Conservation (phyloP, 1,140 invertebrate species). For the Aphaenogaster floridana region DNA sequence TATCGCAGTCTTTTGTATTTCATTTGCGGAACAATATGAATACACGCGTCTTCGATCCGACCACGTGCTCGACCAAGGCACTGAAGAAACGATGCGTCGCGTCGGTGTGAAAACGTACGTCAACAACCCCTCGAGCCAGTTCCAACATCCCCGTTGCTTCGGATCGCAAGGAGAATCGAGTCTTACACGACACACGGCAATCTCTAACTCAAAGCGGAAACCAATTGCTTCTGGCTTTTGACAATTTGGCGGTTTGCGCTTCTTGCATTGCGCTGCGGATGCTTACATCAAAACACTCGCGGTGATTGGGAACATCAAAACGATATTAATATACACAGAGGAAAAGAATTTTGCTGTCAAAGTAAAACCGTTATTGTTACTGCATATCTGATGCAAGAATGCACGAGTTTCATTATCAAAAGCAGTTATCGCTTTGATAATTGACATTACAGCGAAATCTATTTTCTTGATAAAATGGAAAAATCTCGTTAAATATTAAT, state of each 20-base stretch:
- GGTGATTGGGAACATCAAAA: slow-evolving; percentile 13
- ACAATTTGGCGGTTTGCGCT: slow-evolving; percentile 11
- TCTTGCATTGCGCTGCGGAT: slow-evolving; percentile 11
- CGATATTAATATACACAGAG: slow-evolving; percentile 27
- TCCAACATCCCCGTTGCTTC: not conserved
- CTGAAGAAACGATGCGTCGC: slow-evolving; percentile 23
- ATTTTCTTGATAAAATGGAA: not conserved
- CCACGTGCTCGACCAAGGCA: not conserved
- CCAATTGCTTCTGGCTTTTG: slow-evolving; percentile 10
- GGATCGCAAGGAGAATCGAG: not conserved
- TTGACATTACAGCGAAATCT: not conserved
- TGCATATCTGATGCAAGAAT: not conserved
- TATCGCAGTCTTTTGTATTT: slow-evolving; percentile 6
- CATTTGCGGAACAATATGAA: not conserved
- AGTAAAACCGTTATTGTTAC: not conserved
- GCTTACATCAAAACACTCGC: slow-evolving; percentile 11
- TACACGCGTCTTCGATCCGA: not conserved
- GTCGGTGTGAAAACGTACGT: slow-evolving; percentile 77
- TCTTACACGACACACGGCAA: not conserved
- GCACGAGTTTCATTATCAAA: slow-evolving; percentile 7
- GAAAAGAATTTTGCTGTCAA: slow-evolving; percentile 12
- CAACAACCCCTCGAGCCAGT: slow-evolving; percentile 74
- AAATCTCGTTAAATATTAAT: slow-evolving; percentile 3
- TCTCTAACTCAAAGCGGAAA: not conserved
- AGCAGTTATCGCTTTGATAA: not conserved